Evolutionary conservation across 2,113 vertebrate species (phyloP), one percentile per base, ranked within the genome.

Genomic region (Chlamydotis undulata): DNA sequence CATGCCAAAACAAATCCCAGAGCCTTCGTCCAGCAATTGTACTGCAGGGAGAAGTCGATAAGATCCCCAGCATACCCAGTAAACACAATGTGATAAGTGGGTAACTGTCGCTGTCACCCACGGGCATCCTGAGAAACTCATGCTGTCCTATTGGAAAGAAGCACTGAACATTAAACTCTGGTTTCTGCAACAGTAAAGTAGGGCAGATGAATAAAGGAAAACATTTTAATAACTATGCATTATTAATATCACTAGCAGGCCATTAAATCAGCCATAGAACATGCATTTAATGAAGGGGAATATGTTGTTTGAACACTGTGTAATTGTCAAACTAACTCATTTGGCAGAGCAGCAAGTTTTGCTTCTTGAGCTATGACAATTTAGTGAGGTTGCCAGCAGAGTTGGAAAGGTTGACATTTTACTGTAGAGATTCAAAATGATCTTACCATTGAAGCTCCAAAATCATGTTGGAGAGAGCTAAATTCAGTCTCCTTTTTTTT

Each of bases 261-360:
- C 89, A 77, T 94, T 95, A 96, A 96, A 87, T 94, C 61, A 82
- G 52, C 78, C 82, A 23, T 96, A 89, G 70, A 92, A 91, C 81
- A 87, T 1, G 3, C 60, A 74, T 90, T 96, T 96, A 81, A 93
- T 93, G 93, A 94, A 90, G 79, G 85, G 52, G 78, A 95, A 60
- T 93, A 28, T 94, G 92, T 93, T 96, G 91, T 94, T 90, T 93
- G 92, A 96, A 93, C 92, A 83, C 49, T 91, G 56, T 85, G 85
- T 95, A 92, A 83, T 90, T 96, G 90, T 95, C 85, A 87, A 9
- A 82, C 77, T 82, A 78, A 65, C 69, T 92, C 91, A 79, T 95
- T 70, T 93, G 95, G 91, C 93, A 89, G 64, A 67, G 85, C 77
- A 68, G 71, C 47, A 9, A 79, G 92, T 55, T 94, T 91, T 95